Evolutionary conservation across 2,888 invertebrate species (phyloP).

Genomic region (Hanleya hanleyi): DNA sequence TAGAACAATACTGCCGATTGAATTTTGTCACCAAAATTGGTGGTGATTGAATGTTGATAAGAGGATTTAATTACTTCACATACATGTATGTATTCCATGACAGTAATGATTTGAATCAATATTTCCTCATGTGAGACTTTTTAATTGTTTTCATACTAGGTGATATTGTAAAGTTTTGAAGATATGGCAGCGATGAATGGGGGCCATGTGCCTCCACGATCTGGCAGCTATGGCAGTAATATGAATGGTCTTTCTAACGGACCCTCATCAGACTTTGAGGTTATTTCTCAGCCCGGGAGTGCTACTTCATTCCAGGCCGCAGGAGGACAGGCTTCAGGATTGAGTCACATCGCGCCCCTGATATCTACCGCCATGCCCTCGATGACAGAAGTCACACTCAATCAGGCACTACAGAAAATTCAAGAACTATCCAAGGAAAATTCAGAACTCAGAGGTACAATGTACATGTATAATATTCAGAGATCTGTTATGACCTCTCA

Average conservation of each 20-base stretch:
- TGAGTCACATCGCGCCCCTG: constrained; percentile 30
- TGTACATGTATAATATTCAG: too few relatives aligned
- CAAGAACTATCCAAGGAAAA: constrained; percentile 59
- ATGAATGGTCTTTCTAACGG: constrained; percentile 10
- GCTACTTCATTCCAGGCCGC: not conserved
- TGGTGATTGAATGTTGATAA: too few relatives aligned
- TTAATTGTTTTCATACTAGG: too few relatives aligned
- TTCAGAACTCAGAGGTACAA: constrained; percentile 51
- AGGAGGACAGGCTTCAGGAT: not conserved
- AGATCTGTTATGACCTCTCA: too few relatives aligned
- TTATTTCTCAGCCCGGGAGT: not conserved
- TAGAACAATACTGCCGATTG: too few relatives aligned
- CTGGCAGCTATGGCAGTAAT: not conserved
- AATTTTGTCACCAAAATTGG: too few relatives aligned
- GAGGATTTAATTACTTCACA: too few relatives aligned
- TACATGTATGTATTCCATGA: too few relatives aligned
- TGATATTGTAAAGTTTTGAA: too few relatives aligned
- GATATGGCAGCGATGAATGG: not conserved
- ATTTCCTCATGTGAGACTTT: too few relatives aligned
- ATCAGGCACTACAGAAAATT: constrained; percentile 53
- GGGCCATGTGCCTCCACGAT: not conserved
- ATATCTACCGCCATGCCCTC: constrained; percentile 38
- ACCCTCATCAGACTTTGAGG: constrained; percentile 17
- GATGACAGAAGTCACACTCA: constrained; percentile 54
- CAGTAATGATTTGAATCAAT: too few relatives aligned